Base-by-base conservation (phyloP, 1,140 invertebrate genomes). In the Leptinotarsa lineolata region DNA sequence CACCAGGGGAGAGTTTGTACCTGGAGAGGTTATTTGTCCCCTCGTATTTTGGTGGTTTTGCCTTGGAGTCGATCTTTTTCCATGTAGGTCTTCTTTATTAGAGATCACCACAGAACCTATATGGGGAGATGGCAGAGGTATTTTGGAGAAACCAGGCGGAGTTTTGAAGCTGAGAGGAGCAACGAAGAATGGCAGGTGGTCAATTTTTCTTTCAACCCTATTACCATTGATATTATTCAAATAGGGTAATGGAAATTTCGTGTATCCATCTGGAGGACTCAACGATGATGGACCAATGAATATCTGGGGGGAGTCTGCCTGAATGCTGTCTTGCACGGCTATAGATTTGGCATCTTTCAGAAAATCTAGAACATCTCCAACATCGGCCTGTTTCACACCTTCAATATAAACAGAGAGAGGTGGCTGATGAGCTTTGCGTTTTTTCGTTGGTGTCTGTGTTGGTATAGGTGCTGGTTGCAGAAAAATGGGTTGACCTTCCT, bases 241-340 rank as follows among this genome's bases (percentile, higher is more conserved):
- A 80, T 95, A 95, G 0, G 93, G 93, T 12, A 95, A 84, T 75
- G 94, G 92, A 79, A 94, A 95, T 85, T 94, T 94, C 0, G 90
- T 87, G 74, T 92, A 95, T 60, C 90, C 90, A 20, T 88, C 84
- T 16, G 92, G 92, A 18, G 91, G 87, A 44, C 88, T 87, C 68
- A 95, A 84, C 76, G 88, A 91, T 0, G 91, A 89, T 0, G 93
- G 93, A 0, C 93, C 93, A 0, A 95, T 92, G 77, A 95, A 95
- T 24, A 94, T 91, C 80, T 90, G 87, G 0, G 93, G 93, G 0
- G 89, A 86, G 72, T 91, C 86, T 3, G 88, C 86, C 2, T 86
- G 81, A 4, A 94, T 87, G 0, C 88, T 89, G 80, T 94, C 93
- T 60, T 94, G 85, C 2, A 94, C 93, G 4, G 91, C 89, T 66